Evolutionary conservation across 1,140 invertebrate genomes (phyloP).

Genomic region (Panagrolaimus sp.): DNA sequence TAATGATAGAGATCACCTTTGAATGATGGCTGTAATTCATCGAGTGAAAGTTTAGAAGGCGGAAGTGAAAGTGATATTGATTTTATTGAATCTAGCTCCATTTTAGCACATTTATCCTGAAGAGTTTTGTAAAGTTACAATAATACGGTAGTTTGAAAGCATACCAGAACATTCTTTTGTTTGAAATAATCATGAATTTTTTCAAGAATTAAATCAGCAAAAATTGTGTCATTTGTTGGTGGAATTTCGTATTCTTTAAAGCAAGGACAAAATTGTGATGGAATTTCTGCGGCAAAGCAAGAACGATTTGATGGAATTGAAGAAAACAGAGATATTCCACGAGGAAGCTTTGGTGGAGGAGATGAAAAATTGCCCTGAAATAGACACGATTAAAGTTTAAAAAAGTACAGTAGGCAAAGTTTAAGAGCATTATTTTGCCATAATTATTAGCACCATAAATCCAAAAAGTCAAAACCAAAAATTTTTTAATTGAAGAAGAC

Average conservation of each 20-base stretch:
- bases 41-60: neutral
- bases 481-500: no score
- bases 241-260: neutral
- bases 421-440: no score
- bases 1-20: neutral
- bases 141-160: neutral
- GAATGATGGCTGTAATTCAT: neutral
- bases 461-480: no score
- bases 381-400: no score
- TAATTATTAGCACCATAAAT: no score
- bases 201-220: neutral
- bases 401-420: no score
- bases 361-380: no score
- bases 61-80: slow-evolving; percentile 4
- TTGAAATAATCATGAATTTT: neutral
- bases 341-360: neutral
- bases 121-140: neutral
- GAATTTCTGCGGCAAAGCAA: slow-evolving; percentile 13
- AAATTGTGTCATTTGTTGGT: neutral
- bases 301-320: neutral
- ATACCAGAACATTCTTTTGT: neutral
- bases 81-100: neutral
- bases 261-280: neutral
- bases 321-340: neutral
- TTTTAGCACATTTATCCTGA: neutral